Base-by-base conservation (phyloP, 2,888 invertebrate species). In the Poecilobothrus nobilitatus region DNA sequence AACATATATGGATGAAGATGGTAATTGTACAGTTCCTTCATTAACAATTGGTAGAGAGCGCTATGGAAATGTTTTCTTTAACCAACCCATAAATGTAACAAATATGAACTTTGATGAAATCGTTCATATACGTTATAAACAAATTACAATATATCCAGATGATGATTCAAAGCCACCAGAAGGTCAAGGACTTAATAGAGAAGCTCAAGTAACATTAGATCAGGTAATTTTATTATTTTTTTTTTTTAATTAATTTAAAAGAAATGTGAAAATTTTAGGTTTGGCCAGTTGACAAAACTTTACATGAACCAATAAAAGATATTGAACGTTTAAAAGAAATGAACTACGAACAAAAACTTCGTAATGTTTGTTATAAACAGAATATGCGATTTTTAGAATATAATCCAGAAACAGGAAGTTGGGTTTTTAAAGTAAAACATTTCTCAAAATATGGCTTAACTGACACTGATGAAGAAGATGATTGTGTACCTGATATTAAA, bases 351-450 rank as follows among this genome's bases (percentile, higher is more conserved):
- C 90, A 88, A 10, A 93, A 92, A 78, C 81, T 98, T 69, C 89
- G 95, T 20, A 86, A 89, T 41, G 91, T 92, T 1, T 93, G 95
- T 70, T 88, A 89, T 72, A 93, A 92, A 74, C 91, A 96, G 80
- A 91, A 91, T 71, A 95, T 95, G 0, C 88, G 90, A 68, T 99
- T 98, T 80, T 87, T 96, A 7, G 97, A 98, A 78, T 98, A 97
- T 82, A 86, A 95, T 0, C 94, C 97, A 0, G 92, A 94, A 79
- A 95, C 95, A 2, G 98, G 98, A 33, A 95, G 96, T 68, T 99
- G 98, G 97, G 96, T 97, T 67, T 98, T 98, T 82, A 88, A 91
- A 80, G 92, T 91, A 65, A 91, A 94, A 69, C 97, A 97, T 81
- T 97, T 97, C 81, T 95, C 96, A 20, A 96, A 95, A 77, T 97